These are phyloP conservation scores for Fringilla coelebs DNA, from an alignment of 2,797 vertebrate genomes.

Conservation along the genomic window DNA sequence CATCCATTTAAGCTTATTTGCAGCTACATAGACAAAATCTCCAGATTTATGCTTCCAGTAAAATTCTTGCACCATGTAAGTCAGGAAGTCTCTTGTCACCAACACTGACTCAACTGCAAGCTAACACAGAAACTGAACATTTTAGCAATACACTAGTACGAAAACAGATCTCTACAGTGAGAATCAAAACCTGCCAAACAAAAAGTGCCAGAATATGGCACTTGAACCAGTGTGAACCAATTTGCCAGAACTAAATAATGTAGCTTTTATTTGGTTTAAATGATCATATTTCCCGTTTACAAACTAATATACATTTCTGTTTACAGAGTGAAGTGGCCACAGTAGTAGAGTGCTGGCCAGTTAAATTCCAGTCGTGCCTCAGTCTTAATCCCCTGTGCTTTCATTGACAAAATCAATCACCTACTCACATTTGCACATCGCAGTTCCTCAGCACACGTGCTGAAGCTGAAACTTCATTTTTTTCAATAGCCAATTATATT, in stretches of 20 bases:
- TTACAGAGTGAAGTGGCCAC: background rate
- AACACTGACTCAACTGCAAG: background rate
- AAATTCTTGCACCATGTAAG: background rate
- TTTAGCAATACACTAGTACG: background rate
- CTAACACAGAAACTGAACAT: background rate
- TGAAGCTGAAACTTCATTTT: background rate
- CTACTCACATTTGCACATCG: background rate
- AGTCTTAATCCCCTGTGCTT: background rate
- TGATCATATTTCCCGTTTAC: background rate
- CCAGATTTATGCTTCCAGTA: slow-evolving; percentile 9
- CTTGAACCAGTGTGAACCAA: background rate
- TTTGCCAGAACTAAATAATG: background rate
- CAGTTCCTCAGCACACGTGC: background rate
- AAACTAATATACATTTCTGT: background rate
- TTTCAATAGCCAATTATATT: background rate
- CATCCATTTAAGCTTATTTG: background rate
- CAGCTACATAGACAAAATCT: background rate
- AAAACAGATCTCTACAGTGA: background rate
- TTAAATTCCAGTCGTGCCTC: background rate
- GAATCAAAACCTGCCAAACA: background rate
- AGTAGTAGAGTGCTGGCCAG: background rate
- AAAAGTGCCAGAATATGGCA: background rate
- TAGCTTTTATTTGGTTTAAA: background rate
- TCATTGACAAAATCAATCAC: background rate
- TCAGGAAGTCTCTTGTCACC: slow-evolving; percentile 12